Conservation (phyloP, 2,797 vertebrate genomes). For the Micromesistius poutassou region DNA sequence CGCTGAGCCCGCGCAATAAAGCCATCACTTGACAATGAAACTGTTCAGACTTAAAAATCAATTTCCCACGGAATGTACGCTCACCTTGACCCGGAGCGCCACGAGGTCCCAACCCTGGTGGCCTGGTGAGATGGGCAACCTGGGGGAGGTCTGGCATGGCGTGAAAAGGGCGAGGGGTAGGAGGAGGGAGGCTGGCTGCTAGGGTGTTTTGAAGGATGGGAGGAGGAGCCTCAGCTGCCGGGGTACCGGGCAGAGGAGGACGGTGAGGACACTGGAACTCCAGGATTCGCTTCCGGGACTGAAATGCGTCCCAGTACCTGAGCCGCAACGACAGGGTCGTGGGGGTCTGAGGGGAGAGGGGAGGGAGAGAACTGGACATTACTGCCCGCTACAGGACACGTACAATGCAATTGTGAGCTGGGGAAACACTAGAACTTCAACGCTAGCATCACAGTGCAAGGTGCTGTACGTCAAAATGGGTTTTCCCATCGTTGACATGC, state of each 20-base stretch:
- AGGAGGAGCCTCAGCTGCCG: background rate
- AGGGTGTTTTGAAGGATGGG: background rate
- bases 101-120: slow-evolving; percentile 64
- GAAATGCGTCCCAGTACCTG: slow-evolving; percentile 60
- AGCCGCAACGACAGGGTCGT: slow-evolving; percentile 53
- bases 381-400: too few species aligned
- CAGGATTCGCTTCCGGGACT: slow-evolving; percentile 41
- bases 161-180: slow-evolving; percentile 47
- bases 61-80: background rate
- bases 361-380: background rate
- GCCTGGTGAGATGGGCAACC: background rate
- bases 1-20: background rate
- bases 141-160: slow-evolving; percentile 50
- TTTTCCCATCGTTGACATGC: background rate
- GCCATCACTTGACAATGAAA: background rate
- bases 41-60: background rate
- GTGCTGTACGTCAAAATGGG: too few species aligned
- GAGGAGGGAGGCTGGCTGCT: slow-evolving; percentile 37
- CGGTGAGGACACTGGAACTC: slow-evolving; percentile 60
- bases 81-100: slow-evolving; percentile 54
- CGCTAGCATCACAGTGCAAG: background rate
- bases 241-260: slow-evolving; percentile 5
- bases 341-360: slow-evolving; percentile 46
- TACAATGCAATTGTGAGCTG: background rate
- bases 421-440: background rate